These are phyloP conservation scores for Siniperca obscura DNA, from an alignment of 2,797 vertebrate genomes.

Conservation along the genomic window DNA sequence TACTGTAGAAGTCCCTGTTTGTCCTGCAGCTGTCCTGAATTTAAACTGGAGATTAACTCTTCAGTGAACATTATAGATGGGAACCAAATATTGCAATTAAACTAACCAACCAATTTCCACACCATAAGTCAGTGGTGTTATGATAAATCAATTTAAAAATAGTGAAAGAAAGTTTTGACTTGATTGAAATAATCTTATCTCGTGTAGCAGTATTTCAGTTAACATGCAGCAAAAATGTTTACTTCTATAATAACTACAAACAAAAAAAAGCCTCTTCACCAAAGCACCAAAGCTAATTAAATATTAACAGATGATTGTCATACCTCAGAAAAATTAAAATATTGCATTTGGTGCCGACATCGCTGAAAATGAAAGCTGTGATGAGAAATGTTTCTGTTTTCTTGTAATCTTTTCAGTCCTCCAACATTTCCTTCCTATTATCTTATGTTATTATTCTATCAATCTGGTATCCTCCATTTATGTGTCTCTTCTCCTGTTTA, in stretches of 20 bases:
- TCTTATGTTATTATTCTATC: neutral
- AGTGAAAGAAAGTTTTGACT: neutral
- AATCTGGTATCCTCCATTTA: neutral
- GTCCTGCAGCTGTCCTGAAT: slow-evolving; percentile 2
- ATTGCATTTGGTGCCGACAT: slow-evolving; percentile 18
- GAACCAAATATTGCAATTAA: neutral
- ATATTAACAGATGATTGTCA: slow-evolving; percentile 57
- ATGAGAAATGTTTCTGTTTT: neutral
- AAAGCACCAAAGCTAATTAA: slow-evolving; percentile 28
- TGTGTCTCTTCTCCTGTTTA: neutral
- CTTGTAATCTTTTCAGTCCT: too few relatives aligned
- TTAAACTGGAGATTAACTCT: neutral
- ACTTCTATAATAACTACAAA: slow-evolving; percentile 10
- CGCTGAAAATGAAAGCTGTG: slow-evolving; percentile 9
- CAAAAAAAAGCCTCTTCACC: neutral
- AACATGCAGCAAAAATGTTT: neutral
- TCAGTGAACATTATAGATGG: neutral
- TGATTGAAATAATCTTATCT: neutral
- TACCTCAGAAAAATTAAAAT: slow-evolving; percentile 29
- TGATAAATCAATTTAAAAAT: neutral
- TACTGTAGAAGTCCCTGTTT: neutral
- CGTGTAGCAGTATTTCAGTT: neutral
- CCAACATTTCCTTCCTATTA: neutral
- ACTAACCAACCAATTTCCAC: neutral
- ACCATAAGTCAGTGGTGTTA: too few relatives aligned